Evolutionary conservation across 2,888 invertebrate genomes (phyloP), one percentile per base, ranked within the genome.

Genomic region (Leucophora obtusa): DNA sequence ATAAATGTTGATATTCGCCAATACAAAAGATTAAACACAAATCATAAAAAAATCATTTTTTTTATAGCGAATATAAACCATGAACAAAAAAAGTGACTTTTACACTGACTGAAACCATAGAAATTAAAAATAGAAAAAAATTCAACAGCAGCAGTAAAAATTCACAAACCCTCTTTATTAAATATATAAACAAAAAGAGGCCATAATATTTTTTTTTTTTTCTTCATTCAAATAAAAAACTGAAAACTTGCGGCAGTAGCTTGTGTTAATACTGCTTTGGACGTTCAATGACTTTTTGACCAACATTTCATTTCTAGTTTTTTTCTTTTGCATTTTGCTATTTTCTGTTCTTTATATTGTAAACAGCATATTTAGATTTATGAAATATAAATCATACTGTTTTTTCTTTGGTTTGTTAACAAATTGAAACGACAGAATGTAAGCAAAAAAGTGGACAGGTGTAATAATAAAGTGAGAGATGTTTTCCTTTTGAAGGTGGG

Each of bases 251-350:
- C 77, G 50, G 73, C 70, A 60, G 47, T 38, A 24, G 53, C 33
- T 65, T 58, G 8, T 28, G 33, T 59, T 59, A 35, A 21, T 56
- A 38, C 59, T 17, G 63, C 58, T 76, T 60, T 70, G 58, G 69
- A 77, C 73, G 81, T 81, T 77, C 81, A 81, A 77, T 81, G 81
- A 81, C 81, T 81, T 81, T 77, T 81, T 81, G 81, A 77, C 81
- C 81, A 81, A 77, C 81, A 77, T 81, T 81, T 81, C 60, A 21
- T 74, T 47, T n/a, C 8, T 14, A 15, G 14, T 28, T 69, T 47
- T 63, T n/a, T 1, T 38, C 2, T 54, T 58, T 65, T 54, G 3
- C 11, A n/a, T 38, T 60, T 38, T 38, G 50, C 65, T 28, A 28
- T 7, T 15, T 17, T 66, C n/a, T 66, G 43, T 35, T 38, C 28